Conservation (phyloP, 2,888 invertebrate species). For the Amaurobius ferox region DNA sequence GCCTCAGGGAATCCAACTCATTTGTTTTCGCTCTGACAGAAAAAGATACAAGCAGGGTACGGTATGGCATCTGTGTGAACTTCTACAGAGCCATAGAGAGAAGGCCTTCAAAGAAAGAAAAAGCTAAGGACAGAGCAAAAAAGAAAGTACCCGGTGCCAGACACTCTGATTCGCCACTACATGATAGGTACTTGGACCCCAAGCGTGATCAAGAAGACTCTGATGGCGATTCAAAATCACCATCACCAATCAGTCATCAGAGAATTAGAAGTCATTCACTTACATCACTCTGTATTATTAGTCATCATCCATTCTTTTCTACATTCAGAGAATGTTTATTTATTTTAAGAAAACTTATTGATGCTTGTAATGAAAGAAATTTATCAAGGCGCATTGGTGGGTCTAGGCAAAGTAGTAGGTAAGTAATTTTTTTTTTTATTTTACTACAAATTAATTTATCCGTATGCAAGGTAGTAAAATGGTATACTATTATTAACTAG, state of each 20-base stretch:
- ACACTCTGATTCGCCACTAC: constrained; percentile 28
- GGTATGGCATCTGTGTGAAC: constrained; percentile 97
- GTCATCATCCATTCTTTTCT: constrained; percentile 99
- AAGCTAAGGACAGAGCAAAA: constrained; percentile 38
- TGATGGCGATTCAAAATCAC: constrained; percentile 72
- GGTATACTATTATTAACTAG: no score
- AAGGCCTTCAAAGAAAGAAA: constrained; percentile 55
- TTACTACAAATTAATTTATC: no score
- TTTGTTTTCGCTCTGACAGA: constrained; percentile 99
- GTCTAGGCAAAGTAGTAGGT: constrained; percentile 82
- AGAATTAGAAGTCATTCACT: constrained; percentile 91
- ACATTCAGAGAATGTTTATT: constrained; percentile 98
- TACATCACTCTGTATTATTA: constrained; percentile 97
- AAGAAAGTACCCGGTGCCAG: constrained; percentile 21
- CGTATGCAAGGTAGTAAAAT: no score
- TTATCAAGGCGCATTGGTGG: constrained; percentile 88
- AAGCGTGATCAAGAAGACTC: constrained; percentile 68
- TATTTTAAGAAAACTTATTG: constrained; percentile 95
- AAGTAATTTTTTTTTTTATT: no score
- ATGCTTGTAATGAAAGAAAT: constrained; percentile 95
- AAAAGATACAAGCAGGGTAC: constrained; percentile 90
- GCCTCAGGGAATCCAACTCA: constrained; percentile 92
- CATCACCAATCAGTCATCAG: constrained; percentile 70
- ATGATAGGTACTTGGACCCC: constrained; percentile 33
- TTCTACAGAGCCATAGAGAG: constrained; percentile 91